phyloP scores from a whole-genome alignment of 1,140 invertebrate species.

The Cecropterus lyciades region DNA sequence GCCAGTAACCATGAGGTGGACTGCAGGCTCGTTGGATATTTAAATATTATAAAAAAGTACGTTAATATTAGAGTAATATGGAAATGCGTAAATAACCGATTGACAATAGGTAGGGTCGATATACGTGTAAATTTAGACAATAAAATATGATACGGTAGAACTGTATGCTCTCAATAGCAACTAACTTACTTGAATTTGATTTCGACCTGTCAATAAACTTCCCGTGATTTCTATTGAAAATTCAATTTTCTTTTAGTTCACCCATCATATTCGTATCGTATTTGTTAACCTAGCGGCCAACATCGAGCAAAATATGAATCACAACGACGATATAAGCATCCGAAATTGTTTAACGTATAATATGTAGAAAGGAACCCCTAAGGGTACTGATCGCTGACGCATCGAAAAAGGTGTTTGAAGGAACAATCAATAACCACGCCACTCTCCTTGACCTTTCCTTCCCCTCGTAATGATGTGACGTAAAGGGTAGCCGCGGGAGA shows the following conservation, averaged over 20 bases:
- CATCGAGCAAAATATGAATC: constrained; percentile 33
- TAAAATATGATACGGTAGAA: no score
- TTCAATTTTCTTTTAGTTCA: background rate
- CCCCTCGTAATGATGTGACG: constrained; percentile 41
- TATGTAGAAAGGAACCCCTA: constrained; percentile 61
- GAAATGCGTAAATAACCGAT: no score
- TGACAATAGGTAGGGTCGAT: no score
- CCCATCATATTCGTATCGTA: background rate
- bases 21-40: no score
- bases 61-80: no score
- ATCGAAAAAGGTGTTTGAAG: constrained; percentile 70
- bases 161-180: no score
- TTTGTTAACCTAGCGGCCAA: background rate
- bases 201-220: background rate
- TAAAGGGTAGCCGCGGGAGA: constrained; percentile 40
- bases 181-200: background rate
- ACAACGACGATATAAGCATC: constrained; percentile 51
- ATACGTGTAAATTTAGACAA: no score
- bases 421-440: constrained; percentile 74
- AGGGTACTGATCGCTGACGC: constrained; percentile 64
- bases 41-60: no score
- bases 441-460: constrained; percentile 57
- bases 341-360: constrained; percentile 67
- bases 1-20: no score
- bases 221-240: background rate